A percentile compares a stretch with the other conserved stretches of the same genome.
Evolutionary conservation across 2,888 invertebrate genomes (phyloP).

Genomic region (Nomada hirtipes): DNA sequence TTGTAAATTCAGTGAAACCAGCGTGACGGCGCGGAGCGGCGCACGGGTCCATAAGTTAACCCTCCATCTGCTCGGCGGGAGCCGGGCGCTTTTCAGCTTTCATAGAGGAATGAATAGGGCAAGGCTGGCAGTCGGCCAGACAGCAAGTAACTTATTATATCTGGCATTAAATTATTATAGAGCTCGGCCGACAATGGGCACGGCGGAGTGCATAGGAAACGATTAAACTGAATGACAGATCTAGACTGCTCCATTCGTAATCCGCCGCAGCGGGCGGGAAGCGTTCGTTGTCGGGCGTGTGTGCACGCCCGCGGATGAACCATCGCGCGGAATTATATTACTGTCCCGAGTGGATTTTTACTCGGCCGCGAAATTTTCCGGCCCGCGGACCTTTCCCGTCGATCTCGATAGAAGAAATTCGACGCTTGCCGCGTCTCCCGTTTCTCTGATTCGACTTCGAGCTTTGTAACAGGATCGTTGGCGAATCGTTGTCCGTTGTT

Average conservation of each 20-base stretch:
- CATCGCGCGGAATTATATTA: background rate
- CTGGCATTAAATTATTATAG: conserved; percentile 84
- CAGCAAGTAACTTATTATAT: conserved; percentile 84
- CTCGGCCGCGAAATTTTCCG: background rate
- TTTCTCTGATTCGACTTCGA: too few species aligned
- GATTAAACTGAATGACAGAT: conserved; percentile 83
- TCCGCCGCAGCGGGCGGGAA: conserved; percentile 50
- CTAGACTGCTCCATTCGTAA: conserved; percentile 70
- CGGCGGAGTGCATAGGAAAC: conserved; percentile 83
- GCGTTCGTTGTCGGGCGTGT: background rate
- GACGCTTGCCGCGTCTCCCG: too few species aligned
- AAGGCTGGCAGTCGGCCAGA: conserved; percentile 82
- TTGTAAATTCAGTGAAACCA: conserved; percentile 73
- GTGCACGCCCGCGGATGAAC: background rate
- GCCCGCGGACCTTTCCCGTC: background rate
- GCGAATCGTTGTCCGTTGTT: too few species aligned
- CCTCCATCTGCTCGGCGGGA: conserved; percentile 76
- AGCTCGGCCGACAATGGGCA: conserved; percentile 82
- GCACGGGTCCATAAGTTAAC: conserved; percentile 78
- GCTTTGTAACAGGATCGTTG: too few species aligned
- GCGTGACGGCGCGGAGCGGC: conserved; percentile 65
- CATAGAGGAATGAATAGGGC: conserved; percentile 82
- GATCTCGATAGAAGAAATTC: too few species aligned
- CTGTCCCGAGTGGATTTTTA: background rate
- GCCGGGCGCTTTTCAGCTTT: conserved; percentile 80